Evolutionary conservation across 2,797 vertebrate species (phyloP), one percentile per base, ranked within the genome.

Genomic region (Sparidentex hasta): DNA sequence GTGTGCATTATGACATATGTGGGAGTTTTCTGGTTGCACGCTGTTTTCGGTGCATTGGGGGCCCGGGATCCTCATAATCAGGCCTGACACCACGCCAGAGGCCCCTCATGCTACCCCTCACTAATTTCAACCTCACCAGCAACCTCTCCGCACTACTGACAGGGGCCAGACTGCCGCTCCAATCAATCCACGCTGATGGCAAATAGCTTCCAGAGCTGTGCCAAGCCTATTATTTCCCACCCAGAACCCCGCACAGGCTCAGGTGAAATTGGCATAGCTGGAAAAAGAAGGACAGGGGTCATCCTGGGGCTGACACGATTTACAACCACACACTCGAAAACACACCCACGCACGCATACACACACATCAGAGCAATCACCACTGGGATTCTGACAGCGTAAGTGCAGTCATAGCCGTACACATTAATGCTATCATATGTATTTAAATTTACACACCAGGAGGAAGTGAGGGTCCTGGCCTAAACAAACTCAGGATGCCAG

Each of bases 141-240:
- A 88, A 86, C 81, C 84, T 85, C 74, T 80, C 70, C 81, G 69
- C 73, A 58, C 83, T 69, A 83, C 84, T 89, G 85, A 88, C 88
- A 85, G 85, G 92, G 90, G 87, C 90, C 91, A 87, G 88, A 77
- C 81, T 74, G 65, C 63, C 70, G 80, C 88, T 92, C 87, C 92
- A 94, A 91, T 93, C 89, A 87, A 87, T 91, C 84, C 79, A 51
- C 71, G 54, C 90, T 94, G 93, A 93, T 88, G 92, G 92, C 91
- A 95, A 96, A 96, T 96, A 85, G 94, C 92, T 96, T 95, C 95
- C 95, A 96, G 95, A 96, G 88, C 91, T 29, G 80, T 87, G 88
- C 87, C 85, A 88, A 83, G 87, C 71, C 80, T 82, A 91, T 92
- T 91, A 89, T 84, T 87, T 89, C 90, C 93, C 90, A 92, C 89